A percentile compares a stretch with the other conserved stretches of the same genome.
Evolutionary conservation across 2,888 invertebrate genomes (phyloP).

Genomic region (Leistus spinibarbis): DNA sequence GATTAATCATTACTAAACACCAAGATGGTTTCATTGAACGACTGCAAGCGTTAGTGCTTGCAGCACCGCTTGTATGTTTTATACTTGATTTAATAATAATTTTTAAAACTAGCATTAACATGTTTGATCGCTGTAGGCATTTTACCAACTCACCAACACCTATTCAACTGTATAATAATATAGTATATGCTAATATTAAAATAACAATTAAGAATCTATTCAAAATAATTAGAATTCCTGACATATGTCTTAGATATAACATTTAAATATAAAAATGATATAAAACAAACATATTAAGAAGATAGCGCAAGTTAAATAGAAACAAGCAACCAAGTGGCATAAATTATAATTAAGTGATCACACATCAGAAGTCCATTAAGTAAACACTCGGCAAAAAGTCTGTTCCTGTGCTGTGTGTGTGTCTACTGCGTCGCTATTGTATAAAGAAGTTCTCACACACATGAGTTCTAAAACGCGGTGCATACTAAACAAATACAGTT

Average conservation of each 20-base stretch:
- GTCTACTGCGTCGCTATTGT: neutral
- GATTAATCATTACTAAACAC: too few relatives aligned
- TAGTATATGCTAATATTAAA: neutral
- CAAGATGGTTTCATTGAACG: too few relatives aligned
- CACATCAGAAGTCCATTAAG: constrained; percentile 7
- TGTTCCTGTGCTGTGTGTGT: neutral
- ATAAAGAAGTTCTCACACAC: constrained; percentile 13
- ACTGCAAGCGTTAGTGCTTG: too few relatives aligned
- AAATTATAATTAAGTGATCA: constrained; percentile 23
- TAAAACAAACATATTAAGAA: neutral
- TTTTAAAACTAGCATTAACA: too few relatives aligned
- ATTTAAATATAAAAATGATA: neutral
- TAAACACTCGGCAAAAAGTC: neutral
- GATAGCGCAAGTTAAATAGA: neutral
- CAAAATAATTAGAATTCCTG: neutral
- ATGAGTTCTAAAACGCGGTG: constrained; percentile 21
- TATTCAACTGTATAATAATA: too few relatives aligned
- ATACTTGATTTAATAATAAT: too few relatives aligned
- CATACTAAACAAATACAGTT: constrained; percentile 27
- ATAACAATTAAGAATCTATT: neutral
- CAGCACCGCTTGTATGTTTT: too few relatives aligned
- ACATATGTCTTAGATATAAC: neutral
- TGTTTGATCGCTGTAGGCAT: too few relatives aligned
- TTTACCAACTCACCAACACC: too few relatives aligned
- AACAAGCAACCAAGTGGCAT: neutral